Conservation (phyloP, 2,113 vertebrate species). For the Colistium nudipinnis region DNA sequence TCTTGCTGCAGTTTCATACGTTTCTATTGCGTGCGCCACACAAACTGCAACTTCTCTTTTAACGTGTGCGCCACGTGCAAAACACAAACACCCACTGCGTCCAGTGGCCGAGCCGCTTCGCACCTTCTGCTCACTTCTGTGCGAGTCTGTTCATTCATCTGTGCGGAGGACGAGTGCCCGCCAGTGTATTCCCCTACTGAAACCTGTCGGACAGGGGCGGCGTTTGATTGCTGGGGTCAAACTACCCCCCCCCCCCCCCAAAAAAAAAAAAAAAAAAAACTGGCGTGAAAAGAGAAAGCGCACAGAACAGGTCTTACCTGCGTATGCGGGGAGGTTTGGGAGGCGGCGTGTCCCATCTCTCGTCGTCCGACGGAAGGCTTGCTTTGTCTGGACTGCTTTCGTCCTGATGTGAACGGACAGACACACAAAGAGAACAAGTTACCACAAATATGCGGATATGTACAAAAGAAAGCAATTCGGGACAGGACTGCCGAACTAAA, state of each 20-base stretch:
- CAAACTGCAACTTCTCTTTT: constrained; percentile 9
- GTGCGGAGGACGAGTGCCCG: background rate
- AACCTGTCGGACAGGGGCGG: background rate
- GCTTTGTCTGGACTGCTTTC: constrained; percentile 88
- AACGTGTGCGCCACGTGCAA: constrained; percentile 13
- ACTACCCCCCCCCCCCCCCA: background rate
- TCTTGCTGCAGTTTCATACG: constrained; percentile 33
- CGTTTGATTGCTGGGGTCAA: background rate
- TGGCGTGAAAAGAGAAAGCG: background rate
- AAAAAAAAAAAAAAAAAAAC: background rate
- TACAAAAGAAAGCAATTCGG: background rate
- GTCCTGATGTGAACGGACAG: constrained; percentile 78
- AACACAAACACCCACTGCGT: constrained; percentile 31
- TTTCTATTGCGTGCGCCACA: constrained; percentile 8
- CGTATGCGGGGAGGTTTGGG: constrained; percentile 95
- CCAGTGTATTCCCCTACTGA: background rate
- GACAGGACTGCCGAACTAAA: no score
- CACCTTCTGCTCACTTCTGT: constrained; percentile 20
- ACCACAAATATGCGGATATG: background rate
- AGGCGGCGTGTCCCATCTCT: constrained; percentile 92
- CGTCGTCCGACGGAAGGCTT: constrained; percentile 82
- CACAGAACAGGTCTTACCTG: constrained; percentile 78
- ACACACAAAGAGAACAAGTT: constrained; percentile 5
- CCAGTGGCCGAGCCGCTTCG: constrained; percentile 13
- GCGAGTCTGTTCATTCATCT: constrained; percentile 37